These are phyloP conservation scores for Megamerina dolium DNA, from an alignment of 2,888 invertebrate genomes.

Conservation along the genomic window DNA sequence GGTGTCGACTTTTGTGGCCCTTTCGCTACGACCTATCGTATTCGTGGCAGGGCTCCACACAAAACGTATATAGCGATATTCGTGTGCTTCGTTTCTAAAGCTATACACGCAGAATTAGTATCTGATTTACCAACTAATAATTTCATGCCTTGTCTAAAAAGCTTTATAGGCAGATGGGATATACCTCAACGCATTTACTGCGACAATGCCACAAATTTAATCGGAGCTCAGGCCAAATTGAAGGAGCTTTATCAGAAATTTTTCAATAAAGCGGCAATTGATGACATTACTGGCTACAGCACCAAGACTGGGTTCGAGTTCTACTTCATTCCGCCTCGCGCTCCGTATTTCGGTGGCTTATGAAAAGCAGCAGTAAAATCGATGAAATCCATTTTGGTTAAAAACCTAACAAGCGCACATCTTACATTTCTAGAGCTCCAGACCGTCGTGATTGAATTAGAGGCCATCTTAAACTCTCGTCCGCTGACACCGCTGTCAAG, in stretches of 20 bases:
- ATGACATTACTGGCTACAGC: not conserved
- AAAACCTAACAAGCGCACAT: too few relatives aligned
- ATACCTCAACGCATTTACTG: conserved; percentile 1
- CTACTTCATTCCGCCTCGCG: conserved; percentile 18
- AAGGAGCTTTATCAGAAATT: conserved; percentile 6
- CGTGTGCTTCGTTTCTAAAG: conserved; percentile 9
- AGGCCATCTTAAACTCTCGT: too few relatives aligned
- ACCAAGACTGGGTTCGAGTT: conserved; percentile 9
- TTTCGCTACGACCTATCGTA: conserved; percentile 10
- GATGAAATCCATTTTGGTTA: too few relatives aligned
- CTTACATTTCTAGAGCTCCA: too few relatives aligned
- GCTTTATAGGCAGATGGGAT: conserved; percentile 9
- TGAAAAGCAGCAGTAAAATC: conserved; percentile 22
- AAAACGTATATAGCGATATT: conserved; percentile 13
- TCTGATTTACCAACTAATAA: conserved; percentile 9
- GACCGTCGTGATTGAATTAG: too few relatives aligned
- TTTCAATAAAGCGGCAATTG: too few relatives aligned
- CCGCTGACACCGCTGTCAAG: too few relatives aligned
- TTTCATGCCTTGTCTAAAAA: conserved; percentile 10
- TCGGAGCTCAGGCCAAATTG: conserved; percentile 11
- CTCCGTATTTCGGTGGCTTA: conserved; percentile 19
- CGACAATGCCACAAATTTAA: too few relatives aligned
- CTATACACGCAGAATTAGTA: conserved; percentile 7
- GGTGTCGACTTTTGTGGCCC: too few relatives aligned
- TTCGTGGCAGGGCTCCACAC: conserved; percentile 9